Evolutionary conservation across 1,140 invertebrate species (phyloP), one percentile per base, ranked within the genome.

Genomic region (Lasaia peninsularis): DNA sequence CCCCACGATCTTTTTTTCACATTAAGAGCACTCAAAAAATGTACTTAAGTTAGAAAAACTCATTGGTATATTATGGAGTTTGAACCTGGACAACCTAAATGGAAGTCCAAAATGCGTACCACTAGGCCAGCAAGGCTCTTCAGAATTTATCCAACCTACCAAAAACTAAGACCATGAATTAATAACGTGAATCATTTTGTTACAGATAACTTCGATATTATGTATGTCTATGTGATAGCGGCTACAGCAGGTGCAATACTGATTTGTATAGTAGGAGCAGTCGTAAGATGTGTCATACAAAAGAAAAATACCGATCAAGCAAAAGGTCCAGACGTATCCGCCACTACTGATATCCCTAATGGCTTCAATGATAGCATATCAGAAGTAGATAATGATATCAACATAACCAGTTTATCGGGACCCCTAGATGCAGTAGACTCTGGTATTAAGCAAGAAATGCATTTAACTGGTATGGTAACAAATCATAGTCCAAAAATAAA

Each of bases 361-460:
- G 89, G 89, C 10, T 90, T 90, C 71, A 88, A 87, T 63, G 89
- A 90, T 74, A 90, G 87, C 63, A 90, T 90, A 76, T 90, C 89
- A 32, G 89, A 90, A 64, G 89, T 90, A 3, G 89, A 90, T 67
- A 88, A 87, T 44, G 89, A 90, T 58, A 90, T 90, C 11, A 89
- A 90, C 62, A 90, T 90, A 62, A 88, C 84, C 2, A 89, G 84
- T 33, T 71, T 87, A 10, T 87, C 85, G 0, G 78, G 82, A 2
- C 86, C 87, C 2, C 80, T 90, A 10, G 89, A 89, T 44, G 75
- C 81, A 1, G 86, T 86, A 2, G 86, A 89, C 56, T 82, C 82
- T 0, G 78, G 75, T 4, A 52, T 88, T 0, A 88, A 89, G 59
- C 80, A 80, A 61, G 87, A 90, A 48, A 84, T 89, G 55, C 86